Conservation (phyloP, 2,797 vertebrate genomes). For the Hemitrygon akajei region DNA sequence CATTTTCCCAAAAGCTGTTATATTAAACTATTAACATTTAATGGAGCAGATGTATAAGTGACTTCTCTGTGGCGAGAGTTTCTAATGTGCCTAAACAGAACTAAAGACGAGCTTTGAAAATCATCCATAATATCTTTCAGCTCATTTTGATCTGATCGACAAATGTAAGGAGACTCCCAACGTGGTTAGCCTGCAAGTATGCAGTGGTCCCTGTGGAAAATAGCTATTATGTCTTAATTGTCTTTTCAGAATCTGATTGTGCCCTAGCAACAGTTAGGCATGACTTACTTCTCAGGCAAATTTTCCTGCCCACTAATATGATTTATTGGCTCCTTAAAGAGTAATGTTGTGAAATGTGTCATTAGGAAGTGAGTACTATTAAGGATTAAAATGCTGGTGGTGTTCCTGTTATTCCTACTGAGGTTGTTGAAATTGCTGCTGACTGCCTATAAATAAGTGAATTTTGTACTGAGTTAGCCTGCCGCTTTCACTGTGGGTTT, state of each 20-base stretch:
- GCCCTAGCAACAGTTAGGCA: neutral
- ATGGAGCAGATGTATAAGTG: neutral
- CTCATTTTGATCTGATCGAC: neutral
- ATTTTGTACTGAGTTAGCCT: neutral
- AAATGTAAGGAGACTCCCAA: neutral
- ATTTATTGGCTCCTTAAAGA: conserved; percentile 31
- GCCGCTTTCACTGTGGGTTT: neutral
- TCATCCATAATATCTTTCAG: neutral
- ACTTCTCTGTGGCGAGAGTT: neutral
- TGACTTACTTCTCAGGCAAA: neutral
- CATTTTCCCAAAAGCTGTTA: neutral
- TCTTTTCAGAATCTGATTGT: neutral
- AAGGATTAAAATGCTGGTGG: neutral
- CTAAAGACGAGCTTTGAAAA: neutral
- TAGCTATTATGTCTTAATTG: neutral
- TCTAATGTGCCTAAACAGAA: neutral
- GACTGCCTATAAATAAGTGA: neutral
- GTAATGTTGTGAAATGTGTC: neutral
- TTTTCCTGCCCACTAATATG: neutral
- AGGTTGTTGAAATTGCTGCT: neutral
- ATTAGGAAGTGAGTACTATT: neutral
- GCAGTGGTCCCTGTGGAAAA: neutral
- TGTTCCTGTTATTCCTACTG: neutral
- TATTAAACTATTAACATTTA: neutral
- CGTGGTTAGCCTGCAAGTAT: neutral